Evolutionary conservation across 2,113 vertebrate species (phyloP), one percentile per base, ranked within the genome.

Genomic region (Stigmatopora nigra): DNA sequence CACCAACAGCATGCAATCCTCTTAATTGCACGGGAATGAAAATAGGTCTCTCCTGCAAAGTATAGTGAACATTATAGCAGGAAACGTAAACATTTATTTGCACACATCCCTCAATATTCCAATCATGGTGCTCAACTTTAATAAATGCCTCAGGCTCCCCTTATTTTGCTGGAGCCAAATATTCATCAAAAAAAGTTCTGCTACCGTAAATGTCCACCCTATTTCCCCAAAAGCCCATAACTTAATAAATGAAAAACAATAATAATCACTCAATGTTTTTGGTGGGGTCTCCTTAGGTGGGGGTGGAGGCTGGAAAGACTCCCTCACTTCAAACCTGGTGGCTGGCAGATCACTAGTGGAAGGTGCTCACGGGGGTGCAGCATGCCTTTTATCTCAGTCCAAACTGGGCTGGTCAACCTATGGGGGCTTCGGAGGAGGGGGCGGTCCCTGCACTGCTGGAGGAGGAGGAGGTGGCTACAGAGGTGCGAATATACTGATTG

Each of bases 371-470:
- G 94, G 93, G 7, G 93, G 94, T 13, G 90, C 85, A 15, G 88
- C 94, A 10, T 96, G 94, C 70, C 80, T 86, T 0, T 86, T 91
- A 12, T 93, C 93, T 36, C 51, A 91, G 80, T 83, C 87, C 59
- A 91, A 88, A 48, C 91, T 95, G 13, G 81, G 82, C 57, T 96
- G 95, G 95, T 85, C 86, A 1, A 94, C 93, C 2, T 93, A 84
- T 0, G 91, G 94, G 31, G 94, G 94, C 17, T 96, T 96, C 69
- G 92, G 93, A 58, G 93, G 93, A 2, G 93, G 94, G 70, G 93
- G 95, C 47, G 93, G 95, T 10, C 91, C 93, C 41, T 96, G 95
- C 83, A 92, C 91, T 14, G 92, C 92, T 3, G 93, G 93, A 53
- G 93, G 93, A 13, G 92, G 93, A 3, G 93, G 94, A 0, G 93